Conservation (phyloP, 2,797 vertebrate species). For the Phyllotis vaccarum region DNA sequence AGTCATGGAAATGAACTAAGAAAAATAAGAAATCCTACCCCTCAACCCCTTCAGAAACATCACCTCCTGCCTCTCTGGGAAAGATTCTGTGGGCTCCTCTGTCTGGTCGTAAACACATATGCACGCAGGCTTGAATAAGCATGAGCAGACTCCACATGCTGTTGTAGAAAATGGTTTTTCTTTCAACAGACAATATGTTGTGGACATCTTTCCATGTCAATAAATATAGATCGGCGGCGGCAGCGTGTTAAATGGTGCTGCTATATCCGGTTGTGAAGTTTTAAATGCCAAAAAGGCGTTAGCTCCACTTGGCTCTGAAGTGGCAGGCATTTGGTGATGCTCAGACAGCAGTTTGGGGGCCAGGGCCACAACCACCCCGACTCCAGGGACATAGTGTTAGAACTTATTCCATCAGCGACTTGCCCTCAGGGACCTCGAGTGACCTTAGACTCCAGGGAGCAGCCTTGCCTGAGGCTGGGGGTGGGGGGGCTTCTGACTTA, state of each 20-base stretch:
- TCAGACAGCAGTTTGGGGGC: neutral
- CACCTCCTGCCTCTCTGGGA: neutral
- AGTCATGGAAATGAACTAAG: constrained; percentile 9
- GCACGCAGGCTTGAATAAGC: constrained; percentile 24
- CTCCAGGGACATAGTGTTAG: accelerated
- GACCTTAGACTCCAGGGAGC: neutral
- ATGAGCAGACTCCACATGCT: constrained; percentile 53
- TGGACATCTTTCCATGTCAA: constrained; percentile 72
- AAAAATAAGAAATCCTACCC: constrained; percentile 21
- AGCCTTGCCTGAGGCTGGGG: accelerated
- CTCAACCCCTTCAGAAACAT: neutral
- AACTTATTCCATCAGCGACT: neutral
- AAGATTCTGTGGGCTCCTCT: neutral
- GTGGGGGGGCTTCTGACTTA: accelerated
- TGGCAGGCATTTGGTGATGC: neutral
- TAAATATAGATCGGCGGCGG: constrained; percentile 64
- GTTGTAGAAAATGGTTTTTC: constrained; percentile 48
- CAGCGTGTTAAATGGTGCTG: neutral
- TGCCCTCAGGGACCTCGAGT: neutral
- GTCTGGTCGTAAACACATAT: constrained; percentile 72
- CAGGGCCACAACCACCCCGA: neutral
- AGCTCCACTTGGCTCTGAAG: accelerated
- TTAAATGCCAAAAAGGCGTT: neutral
- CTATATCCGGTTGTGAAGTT: neutral
- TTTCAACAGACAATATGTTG: constrained; percentile 76